phyloP scores from a whole-genome alignment of 2,113 vertebrate species.

The cat (Felis catus) region F.catus_Fca126_mat1.0 CM031419.1:218676501-218677000 shows the following conservation, averaged over 20 bases:
- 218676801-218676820: too few species aligned
- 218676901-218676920: neutral
- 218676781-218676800: too few species aligned
- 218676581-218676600: neutral
- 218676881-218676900: neutral
- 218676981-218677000: neutral
- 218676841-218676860: fast-evolving
- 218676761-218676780: fast-evolving
- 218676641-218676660: neutral
- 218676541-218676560: neutral
- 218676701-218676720: neutral
- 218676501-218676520: neutral
- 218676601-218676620: neutral
- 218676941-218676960: too few species aligned
- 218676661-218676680: neutral
- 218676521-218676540: neutral
- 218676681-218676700: fast-evolving
- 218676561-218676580: neutral
- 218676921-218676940: neutral
- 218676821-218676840: neutral
- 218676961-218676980: neutral
- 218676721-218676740: neutral
- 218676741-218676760: neutral
- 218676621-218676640: neutral
- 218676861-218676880: neutral